Base-by-base conservation (phyloP, 1,140 invertebrate genomes). In the Glossosoma conforme region DNA sequence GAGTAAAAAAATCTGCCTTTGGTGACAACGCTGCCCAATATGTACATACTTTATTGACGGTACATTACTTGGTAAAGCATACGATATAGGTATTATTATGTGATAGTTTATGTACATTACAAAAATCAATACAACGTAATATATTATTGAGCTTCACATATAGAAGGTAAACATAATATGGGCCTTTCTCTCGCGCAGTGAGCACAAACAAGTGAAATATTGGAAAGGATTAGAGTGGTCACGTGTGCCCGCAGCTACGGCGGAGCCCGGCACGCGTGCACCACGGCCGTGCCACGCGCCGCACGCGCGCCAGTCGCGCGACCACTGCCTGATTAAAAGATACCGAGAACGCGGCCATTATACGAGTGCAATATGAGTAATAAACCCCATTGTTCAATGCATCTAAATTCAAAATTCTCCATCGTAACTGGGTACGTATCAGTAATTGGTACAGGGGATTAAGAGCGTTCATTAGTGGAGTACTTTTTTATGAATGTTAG, bases 201-300 rank as follows among this genome's bases (percentile, higher is more conserved):
- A 38, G 55, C 44, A 45, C 50, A 52, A 58, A 58, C 56, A 50
- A 52, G 56, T 53, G 51, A 58, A 58, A 58, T 54, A 58, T 58
- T 49, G 33, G 46, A 50, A 24, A 17, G 51, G 56, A 58, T 57
- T 57, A 57, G 49, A 45, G 20, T 52, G 43, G 35, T 30, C 37
- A 15, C 30, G 14, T 38, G n/a, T 19, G 42, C 22, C 19, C 14
- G 45, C 24, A 19, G 22, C 50, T 30, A 54, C 67, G 68, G 60
- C 56, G 52, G 43, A 52, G 58, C 54, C 65, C 69, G 67, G 68
- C 70, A 68, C 70, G 69, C 66, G 68, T 69, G 66, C 61, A 51
- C 28, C 43, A 55, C 55, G 22, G 42, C 42, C 47, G 65, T 66
- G 68, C 56, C 52, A 24, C 33, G 60, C 65, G 68, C 67, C 66